Evolutionary conservation across 2,888 invertebrate genomes (phyloP).

Genomic region (Agonopterix subpropinquella): DNA sequence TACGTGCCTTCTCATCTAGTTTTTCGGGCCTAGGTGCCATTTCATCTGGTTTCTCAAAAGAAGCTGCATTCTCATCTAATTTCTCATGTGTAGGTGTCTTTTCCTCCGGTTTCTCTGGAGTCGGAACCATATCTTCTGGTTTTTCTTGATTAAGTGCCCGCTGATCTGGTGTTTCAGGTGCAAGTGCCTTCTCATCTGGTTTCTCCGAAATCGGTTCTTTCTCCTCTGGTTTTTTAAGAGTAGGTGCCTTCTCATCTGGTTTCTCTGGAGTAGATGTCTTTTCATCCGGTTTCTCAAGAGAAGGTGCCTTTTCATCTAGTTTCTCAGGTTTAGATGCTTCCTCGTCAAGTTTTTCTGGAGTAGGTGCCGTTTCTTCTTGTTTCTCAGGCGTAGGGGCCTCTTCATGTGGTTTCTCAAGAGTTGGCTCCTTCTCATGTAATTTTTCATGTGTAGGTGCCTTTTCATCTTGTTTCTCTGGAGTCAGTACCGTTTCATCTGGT

Average conservation of each 20-base stretch:
- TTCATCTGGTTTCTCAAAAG: slow-evolving; percentile 1
- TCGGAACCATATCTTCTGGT: not conserved
- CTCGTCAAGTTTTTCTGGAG: not conserved
- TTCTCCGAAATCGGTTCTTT: slow-evolving; percentile 5
- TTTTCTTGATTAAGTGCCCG: slow-evolving; percentile 2
- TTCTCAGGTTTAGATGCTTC: slow-evolving; percentile 7
- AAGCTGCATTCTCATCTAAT: slow-evolving; percentile 1
- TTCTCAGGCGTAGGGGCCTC: not conserved
- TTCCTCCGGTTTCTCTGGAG: not conserved
- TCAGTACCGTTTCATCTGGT: slow-evolving; percentile 4
- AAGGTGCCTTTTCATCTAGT: slow-evolving; percentile 4
- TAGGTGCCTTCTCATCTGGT: not conserved
- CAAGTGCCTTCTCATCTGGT: slow-evolving; percentile 4
- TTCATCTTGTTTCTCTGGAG: slow-evolving; percentile 3
- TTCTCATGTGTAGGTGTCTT: slow-evolving; percentile 3
- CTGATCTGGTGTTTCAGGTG: slow-evolving; percentile 1
- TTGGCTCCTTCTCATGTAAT: slow-evolving; percentile 9
- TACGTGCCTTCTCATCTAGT: not conserved
- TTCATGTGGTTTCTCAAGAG: not conserved
- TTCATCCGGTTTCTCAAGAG: slow-evolving; percentile 3
- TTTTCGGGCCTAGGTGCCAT: slow-evolving; percentile 1
- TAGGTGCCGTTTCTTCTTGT: not conserved
- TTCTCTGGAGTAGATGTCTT: not conserved
- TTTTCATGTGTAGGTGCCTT: slow-evolving; percentile 7
- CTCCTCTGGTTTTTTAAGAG: not conserved